Percentiles rank a stretch among this genome's conserved stretches.
These are phyloP conservation scores for Laterallus jamaicensis DNA, from an alignment of 2,113 vertebrate genomes.

Conservation along the genomic window DNA sequence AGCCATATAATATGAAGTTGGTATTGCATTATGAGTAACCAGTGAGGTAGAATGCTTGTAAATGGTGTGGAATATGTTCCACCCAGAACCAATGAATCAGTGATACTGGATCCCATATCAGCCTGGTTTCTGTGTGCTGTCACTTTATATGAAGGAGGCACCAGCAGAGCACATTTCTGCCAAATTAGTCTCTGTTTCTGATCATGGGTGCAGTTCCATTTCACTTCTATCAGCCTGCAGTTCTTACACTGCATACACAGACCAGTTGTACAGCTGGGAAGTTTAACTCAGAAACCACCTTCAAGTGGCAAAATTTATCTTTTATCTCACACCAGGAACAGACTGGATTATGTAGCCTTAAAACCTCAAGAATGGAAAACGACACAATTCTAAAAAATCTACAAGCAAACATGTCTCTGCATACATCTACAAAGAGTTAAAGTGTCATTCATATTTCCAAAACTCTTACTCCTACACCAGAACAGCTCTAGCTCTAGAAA, in stretches of 20 bases:
- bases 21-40: background rate
- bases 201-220: background rate
- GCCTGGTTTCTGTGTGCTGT: background rate
- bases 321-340: background rate
- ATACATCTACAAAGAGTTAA: background rate
- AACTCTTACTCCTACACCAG: background rate
- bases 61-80: background rate
- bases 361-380: background rate
- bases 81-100: background rate
- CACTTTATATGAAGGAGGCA: background rate
- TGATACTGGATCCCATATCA: background rate
- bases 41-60: background rate
- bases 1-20: background rate
- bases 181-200: background rate
- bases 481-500: background rate
- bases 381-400: background rate
- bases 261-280: background rate
- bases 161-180: background rate
- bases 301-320: background rate
- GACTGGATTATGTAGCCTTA: background rate
- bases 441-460: background rate
- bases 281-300: background rate
- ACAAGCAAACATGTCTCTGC: background rate
- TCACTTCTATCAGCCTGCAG: background rate
- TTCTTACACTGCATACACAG: background rate